These are phyloP conservation scores for Xenops minutus DNA, from an alignment of 2,797 vertebrate species.

Conservation along the genomic window DNA sequence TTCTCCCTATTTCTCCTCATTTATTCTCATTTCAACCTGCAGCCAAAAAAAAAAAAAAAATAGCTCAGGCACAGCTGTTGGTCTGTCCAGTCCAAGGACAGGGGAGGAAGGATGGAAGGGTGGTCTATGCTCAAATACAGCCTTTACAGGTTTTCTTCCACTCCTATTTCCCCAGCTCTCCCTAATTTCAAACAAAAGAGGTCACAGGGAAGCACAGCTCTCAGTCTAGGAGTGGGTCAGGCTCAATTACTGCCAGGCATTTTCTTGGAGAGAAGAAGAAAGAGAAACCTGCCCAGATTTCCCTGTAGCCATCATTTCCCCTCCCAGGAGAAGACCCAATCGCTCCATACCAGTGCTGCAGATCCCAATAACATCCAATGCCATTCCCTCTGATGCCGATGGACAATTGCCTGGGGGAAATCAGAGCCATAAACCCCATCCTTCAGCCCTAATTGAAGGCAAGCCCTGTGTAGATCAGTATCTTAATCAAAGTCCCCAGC, in stretches of 20 bases:
- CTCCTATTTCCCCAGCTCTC: accelerated
- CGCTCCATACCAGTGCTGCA: accelerated
- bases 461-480: not conserved
- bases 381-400: not conserved
- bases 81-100: accelerated
- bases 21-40: not conserved
- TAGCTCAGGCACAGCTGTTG: accelerated
- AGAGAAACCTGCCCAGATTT: not conserved
- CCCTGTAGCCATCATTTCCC: not conserved
- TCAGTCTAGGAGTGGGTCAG: not conserved
- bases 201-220: not conserved
- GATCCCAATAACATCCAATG: not conserved
- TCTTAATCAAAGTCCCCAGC: slow-evolving; percentile 65
- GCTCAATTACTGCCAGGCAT: not conserved
- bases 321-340: not conserved
- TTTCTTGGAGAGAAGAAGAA: not conserved
- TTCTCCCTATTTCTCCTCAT: not conserved
- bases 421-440: slow-evolving; percentile 35
- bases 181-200: accelerated
- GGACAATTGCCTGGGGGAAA: slow-evolving; percentile 8
- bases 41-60: not conserved
- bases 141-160: not conserved
- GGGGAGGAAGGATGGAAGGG: not conserved
- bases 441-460: not conserved
- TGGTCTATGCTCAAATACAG: accelerated